A percentile compares a stretch with the other conserved stretches of the same genome.
These are phyloP conservation scores for Sylvia atricapilla DNA, from an alignment of 2,113 vertebrate species.

Conservation along the genomic window DNA sequence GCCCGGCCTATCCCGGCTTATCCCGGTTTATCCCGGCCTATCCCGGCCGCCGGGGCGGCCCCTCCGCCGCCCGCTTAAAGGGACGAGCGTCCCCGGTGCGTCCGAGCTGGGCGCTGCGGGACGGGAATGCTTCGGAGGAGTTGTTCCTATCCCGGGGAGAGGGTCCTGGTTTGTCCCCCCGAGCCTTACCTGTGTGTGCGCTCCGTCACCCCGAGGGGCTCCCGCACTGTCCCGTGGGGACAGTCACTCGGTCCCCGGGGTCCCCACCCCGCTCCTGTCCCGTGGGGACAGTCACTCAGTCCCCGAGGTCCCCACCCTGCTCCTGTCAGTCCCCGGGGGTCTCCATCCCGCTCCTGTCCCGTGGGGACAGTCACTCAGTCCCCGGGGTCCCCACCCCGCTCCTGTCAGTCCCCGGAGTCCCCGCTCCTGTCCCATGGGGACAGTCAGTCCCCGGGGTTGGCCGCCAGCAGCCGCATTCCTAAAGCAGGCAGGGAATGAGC, in stretches of 20 bases:
- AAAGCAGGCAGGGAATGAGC: background rate
- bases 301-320: background rate
- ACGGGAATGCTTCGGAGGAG: accelerated
- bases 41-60: conserved; percentile 1
- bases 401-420: too few relatives aligned
- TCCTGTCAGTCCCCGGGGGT: background rate
- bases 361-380: too few relatives aligned
- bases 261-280: background rate
- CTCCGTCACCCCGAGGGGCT: accelerated
- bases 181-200: background rate
- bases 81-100: background rate
- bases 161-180: background rate
- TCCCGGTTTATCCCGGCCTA: too few relatives aligned
- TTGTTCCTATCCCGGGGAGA: too few relatives aligned
- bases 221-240: accelerated
- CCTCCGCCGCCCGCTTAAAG: conserved; percentile 38
- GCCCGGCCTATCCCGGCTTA: conserved; percentile 24
- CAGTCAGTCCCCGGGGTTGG: background rate
- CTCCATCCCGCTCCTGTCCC: too few relatives aligned
- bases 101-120: background rate
- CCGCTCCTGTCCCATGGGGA: accelerated
- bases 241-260: background rate
- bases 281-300: accelerated
- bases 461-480: accelerated
- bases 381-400: background rate